Percentiles rank a stretch among this genome's conserved stretches.
These are phyloP conservation scores for Achatina immaculata DNA, from an alignment of 1,140 invertebrate genomes.

Conservation along the genomic window DNA sequence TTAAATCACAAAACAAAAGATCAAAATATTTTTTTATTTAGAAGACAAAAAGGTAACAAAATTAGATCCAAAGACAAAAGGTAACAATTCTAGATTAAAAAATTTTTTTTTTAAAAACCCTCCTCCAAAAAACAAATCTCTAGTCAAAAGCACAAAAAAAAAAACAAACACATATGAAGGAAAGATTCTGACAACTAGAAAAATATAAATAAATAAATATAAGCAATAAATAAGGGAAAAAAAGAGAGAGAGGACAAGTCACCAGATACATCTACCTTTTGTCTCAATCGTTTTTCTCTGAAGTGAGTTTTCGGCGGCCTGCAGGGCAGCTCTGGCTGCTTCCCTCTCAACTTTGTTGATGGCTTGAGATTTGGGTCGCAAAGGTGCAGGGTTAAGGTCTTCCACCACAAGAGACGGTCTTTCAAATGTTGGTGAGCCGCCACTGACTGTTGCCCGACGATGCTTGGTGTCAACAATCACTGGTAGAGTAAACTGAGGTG, in stretches of 20 bases:
- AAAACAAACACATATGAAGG: too few species aligned
- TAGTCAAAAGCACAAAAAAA: too few species aligned
- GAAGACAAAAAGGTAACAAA: too few species aligned
- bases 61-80: too few species aligned
- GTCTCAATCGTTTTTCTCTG: slow-evolving; percentile 13
- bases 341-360: slow-evolving; percentile 43
- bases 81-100: too few species aligned
- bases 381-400: slow-evolving; percentile 57
- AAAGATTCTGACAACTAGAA: too few species aligned
- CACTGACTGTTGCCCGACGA: slow-evolving; percentile 88
- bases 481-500: slow-evolving; percentile 76
- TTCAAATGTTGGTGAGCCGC: slow-evolving; percentile 81
- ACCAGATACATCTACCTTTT: not conserved
- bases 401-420: slow-evolving; percentile 71
- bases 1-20: too few species aligned
- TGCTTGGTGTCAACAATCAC: slow-evolving; percentile 83
- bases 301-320: slow-evolving; percentile 40
- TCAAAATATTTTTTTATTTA: too few species aligned
- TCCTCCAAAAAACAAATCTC: too few species aligned
- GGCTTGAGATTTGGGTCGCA: slow-evolving; percentile 57
- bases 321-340: slow-evolving; percentile 38
- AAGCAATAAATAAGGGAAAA: not conserved
- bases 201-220: too few species aligned
- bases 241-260: not conserved
- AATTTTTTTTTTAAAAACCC: too few species aligned